A percentile compares a stretch with the other conserved stretches of the same genome.
Conservation (phyloP, 2,797 vertebrate genomes). For the Hirundo rustica region DNA sequence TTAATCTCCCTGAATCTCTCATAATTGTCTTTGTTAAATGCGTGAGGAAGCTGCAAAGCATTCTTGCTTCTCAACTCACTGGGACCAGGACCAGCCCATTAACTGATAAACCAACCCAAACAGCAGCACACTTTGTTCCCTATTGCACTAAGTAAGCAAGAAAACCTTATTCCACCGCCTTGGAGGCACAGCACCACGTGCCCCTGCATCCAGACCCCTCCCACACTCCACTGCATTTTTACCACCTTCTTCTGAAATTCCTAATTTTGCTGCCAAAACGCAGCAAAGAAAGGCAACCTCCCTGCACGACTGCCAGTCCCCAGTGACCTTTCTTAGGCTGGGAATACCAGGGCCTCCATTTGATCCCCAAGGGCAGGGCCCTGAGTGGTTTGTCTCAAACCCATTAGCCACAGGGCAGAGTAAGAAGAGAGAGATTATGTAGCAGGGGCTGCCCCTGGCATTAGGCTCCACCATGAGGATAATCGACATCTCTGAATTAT, state of each 20-base stretch:
- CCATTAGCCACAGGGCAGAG: background rate
- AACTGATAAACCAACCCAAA: background rate
- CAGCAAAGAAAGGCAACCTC: background rate
- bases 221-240: background rate
- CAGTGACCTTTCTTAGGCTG: background rate
- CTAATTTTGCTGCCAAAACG: background rate
- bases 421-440: background rate
- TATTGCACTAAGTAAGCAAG: background rate
- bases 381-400: background rate
- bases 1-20: background rate
- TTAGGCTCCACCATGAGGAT: background rate
- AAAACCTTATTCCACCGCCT: background rate
- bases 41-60: background rate
- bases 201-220: background rate
- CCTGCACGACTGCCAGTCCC: accelerated
- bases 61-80: background rate
- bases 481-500: background rate
- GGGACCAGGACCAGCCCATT: background rate
- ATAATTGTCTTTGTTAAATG: background rate
- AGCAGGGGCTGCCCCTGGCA: background rate
- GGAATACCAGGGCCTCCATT: background rate
- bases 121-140: background rate
- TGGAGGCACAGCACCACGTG: accelerated
- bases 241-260: background rate
- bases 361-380: background rate